Percentiles rank a stretch among this genome's conserved stretches.
Evolutionary conservation across 2,888 invertebrate species (phyloP).

Genomic region (Philopedon plagiatum): DNA sequence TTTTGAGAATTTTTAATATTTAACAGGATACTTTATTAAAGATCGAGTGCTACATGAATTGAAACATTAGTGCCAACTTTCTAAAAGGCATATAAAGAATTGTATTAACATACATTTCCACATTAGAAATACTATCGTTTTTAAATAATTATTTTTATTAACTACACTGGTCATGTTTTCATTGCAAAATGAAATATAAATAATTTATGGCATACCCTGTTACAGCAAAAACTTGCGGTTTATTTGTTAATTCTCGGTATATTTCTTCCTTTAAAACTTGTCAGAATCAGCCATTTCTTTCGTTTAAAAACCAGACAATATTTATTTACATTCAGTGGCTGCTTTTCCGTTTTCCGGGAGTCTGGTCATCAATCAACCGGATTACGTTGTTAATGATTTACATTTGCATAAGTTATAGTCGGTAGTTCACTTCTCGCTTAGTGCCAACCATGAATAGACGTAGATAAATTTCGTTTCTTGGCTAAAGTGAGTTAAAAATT

Average conservation of each 20-base stretch:
- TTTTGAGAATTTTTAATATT: no score
- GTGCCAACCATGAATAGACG: conserved; percentile 1
- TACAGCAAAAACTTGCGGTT: not conserved
- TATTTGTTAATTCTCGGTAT: not conserved
- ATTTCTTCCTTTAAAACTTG: not conserved
- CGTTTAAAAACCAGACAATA: not conserved
- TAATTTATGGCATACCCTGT: no score
- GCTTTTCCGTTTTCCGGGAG: not conserved
- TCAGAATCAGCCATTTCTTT: conserved; percentile 6
- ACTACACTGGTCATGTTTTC: no score
- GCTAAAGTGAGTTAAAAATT: not conserved
- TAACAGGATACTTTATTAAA: no score
- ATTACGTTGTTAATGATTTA: conserved; percentile 18
- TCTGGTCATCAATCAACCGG: not conserved
- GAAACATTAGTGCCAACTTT: no score
- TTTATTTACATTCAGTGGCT: not conserved
- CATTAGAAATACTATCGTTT: no score
- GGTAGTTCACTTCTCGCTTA: conserved; percentile 6
- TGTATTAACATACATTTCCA: no score
- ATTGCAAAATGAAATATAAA: no score
- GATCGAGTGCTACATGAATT: no score
- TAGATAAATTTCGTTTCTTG: not conserved
- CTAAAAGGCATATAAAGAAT: no score
- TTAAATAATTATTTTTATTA: no score
- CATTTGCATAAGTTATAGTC: conserved; percentile 12